phyloP scores from a whole-genome alignment of 2,888 invertebrate species.

The Elmis aenea region DNA sequence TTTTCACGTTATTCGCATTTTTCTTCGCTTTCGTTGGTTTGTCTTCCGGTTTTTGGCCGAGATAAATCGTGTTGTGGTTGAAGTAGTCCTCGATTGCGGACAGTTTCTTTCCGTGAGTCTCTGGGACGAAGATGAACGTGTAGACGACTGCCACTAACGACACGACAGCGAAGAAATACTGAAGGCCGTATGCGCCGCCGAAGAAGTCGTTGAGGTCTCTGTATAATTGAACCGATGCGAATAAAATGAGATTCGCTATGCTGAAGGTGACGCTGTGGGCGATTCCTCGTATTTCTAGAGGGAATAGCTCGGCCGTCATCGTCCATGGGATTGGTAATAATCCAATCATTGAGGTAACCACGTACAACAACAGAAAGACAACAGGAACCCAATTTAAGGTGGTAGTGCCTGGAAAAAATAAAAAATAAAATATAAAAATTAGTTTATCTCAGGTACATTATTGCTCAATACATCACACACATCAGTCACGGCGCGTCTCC shows the following conservation, averaged over 20 bases:
- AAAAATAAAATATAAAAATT: not conserved
- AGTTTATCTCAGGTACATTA: constrained; percentile 1
- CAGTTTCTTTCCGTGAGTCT: constrained; percentile 48
- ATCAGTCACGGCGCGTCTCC: too few species aligned
- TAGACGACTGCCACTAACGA: constrained; percentile 44
- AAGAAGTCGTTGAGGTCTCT: constrained; percentile 36
- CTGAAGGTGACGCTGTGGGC: constrained; percentile 56
- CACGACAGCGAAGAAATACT: constrained; percentile 53
- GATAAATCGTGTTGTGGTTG: constrained; percentile 37
- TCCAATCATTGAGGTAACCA: constrained; percentile 57
- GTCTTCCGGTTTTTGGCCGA: constrained; percentile 18
- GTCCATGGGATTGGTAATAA: constrained; percentile 60
- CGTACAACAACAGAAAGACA: constrained; percentile 51
- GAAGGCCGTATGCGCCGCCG: constrained; percentile 50
- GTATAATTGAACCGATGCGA: constrained; percentile 53
- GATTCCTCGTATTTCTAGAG: constrained; percentile 55
- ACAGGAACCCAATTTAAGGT: constrained; percentile 49
- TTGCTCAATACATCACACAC: not conserved
- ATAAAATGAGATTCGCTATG: constrained; percentile 56
- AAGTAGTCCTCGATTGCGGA: constrained; percentile 50
- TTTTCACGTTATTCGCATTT: constrained; percentile 11
- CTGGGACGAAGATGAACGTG: constrained; percentile 46
- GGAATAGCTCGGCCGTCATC: constrained; percentile 61
- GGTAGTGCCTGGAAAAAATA: constrained; percentile 32
- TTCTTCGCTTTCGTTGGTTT: constrained; percentile 7